Evolutionary conservation across 2,797 vertebrate species (phyloP).

Genomic region (Myioborus miniatus): DNA sequence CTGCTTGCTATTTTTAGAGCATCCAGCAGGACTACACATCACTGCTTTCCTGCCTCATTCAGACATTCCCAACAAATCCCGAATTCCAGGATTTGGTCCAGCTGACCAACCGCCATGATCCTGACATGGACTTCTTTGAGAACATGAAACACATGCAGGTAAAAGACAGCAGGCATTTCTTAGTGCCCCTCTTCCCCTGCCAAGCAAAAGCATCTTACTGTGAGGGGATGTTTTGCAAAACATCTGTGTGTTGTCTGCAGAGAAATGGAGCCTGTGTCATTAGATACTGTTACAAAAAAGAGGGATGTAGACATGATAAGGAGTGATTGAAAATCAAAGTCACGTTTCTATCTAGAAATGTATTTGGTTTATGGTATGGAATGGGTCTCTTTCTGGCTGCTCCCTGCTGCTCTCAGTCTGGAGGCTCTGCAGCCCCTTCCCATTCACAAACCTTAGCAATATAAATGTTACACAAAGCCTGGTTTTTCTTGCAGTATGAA

Average conservation of each 20-base stretch:
- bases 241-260: background rate
- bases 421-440: background rate
- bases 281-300: background rate
- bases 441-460: background rate
- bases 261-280: background rate
- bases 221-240: background rate
- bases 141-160: constrained; percentile 99
- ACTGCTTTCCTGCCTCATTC: constrained; percentile 90
- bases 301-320: background rate
- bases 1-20: constrained; percentile 76
- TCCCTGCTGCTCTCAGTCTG: background rate
- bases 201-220: background rate
- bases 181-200: background rate
- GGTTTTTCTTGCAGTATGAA: background rate
- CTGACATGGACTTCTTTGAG: constrained; percentile 96
- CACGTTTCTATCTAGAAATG: background rate
- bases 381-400: background rate
- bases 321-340: background rate
- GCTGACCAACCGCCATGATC: constrained; percentile 88
- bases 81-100: constrained; percentile 94
- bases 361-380: background rate
- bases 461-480: background rate
- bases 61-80: constrained; percentile 82
- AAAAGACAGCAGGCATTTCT: background rate
- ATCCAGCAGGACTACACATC: constrained; percentile 93